Percentiles rank a stretch among this genome's conserved stretches.
Conservation (phyloP, 1,140 invertebrate genomes). For the Aphis gossypii region DNA sequence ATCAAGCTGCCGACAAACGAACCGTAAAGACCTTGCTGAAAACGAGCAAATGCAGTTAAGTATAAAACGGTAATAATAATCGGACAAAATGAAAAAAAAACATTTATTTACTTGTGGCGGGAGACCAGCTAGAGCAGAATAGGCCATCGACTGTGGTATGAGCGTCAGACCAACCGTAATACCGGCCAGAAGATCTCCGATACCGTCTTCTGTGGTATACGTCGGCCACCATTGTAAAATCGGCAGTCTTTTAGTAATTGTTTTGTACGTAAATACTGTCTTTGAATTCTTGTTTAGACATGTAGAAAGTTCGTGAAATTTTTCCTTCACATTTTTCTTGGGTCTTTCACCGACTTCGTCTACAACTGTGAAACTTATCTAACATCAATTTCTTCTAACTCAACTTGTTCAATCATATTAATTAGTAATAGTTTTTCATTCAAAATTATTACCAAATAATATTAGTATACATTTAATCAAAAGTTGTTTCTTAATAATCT, state of each 20-base stretch:
- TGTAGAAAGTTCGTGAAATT: slow-evolving; percentile 63
- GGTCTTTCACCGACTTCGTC: slow-evolving; percentile 63
- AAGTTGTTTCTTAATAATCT: background rate
- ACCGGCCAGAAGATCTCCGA: slow-evolving; percentile 84
- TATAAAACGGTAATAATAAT: background rate
- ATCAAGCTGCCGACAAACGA: slow-evolving; percentile 90
- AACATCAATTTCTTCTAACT: slow-evolving; percentile 25
- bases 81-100: background rate
- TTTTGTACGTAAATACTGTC: slow-evolving; percentile 70
- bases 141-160: slow-evolving; percentile 82
- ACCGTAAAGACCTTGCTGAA: slow-evolving; percentile 86
- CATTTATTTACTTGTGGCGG: slow-evolving; percentile 70
- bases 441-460: background rate
- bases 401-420: background rate
- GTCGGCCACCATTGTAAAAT: slow-evolving; percentile 77
- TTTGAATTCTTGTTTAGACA: slow-evolving; percentile 63
- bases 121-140: slow-evolving; percentile 82
- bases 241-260: slow-evolving; percentile 74
- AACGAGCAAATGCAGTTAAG: slow-evolving; percentile 59
- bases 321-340: slow-evolving; percentile 62
- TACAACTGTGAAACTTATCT: slow-evolving; percentile 63
- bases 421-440: background rate
- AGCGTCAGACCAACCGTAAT: slow-evolving; percentile 86
- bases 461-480: background rate
- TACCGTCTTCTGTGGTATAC: slow-evolving; percentile 73